A percentile compares a stretch with the other conserved stretches of the same genome.
These are phyloP conservation scores for Crocuta crocuta DNA, from an alignment of 2,113 vertebrate genomes.

Conservation along the genomic window DNA sequence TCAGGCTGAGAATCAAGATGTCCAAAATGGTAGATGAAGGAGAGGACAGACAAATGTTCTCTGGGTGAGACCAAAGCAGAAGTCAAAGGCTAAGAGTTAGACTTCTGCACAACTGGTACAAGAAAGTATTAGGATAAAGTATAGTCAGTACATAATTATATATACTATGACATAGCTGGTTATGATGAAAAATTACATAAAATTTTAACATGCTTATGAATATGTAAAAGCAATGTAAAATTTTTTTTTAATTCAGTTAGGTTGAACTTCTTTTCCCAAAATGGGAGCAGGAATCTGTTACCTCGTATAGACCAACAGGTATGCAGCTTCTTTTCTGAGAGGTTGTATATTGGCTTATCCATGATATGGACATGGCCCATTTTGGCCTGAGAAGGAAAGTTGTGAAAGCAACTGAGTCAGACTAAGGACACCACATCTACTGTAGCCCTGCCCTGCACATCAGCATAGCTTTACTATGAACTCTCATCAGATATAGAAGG, in stretches of 20 bases:
- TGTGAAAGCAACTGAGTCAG: neutral
- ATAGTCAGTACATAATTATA: neutral
- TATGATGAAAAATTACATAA: neutral
- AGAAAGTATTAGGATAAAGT: neutral
- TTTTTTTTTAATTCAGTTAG: neutral
- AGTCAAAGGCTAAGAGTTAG: neutral
- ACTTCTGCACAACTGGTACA: neutral
- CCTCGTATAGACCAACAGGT: neutral
- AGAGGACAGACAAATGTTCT: neutral
- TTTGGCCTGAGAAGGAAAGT: neutral
- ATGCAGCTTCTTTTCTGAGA: neutral
- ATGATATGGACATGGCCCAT: neutral
- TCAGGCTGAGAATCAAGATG: neutral
- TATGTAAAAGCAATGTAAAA: slow-evolving; percentile 6
- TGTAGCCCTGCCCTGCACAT: neutral
- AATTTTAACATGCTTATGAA: neutral
- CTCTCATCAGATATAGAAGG: neutral
- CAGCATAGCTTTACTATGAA: neutral
- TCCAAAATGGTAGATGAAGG: neutral
- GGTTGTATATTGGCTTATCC: neutral
- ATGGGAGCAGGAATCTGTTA: neutral
- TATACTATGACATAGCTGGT: neutral
- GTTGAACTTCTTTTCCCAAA: neutral
- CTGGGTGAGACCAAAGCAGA: neutral
- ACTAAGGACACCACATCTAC: rapidly evolving